These are phyloP conservation scores for Bombyx huttoni DNA, from an alignment of 2,888 invertebrate species.

Conservation along the genomic window DNA sequence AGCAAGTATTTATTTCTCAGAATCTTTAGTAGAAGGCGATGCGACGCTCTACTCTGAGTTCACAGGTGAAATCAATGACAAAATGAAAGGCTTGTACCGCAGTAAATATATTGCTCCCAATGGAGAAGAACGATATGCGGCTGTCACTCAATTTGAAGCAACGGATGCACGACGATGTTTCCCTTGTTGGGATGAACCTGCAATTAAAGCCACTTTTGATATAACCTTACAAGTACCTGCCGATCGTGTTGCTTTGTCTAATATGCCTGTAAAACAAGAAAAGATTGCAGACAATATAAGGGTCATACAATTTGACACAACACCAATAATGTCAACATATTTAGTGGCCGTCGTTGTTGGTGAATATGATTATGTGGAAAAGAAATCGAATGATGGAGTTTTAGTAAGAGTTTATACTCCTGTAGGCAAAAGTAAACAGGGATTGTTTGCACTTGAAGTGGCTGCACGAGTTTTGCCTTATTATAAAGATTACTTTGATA, in stretches of 20 bases:
- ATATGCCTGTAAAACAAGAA: slow-evolving; percentile 83
- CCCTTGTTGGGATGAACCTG: slow-evolving; percentile 99
- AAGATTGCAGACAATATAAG: slow-evolving; percentile 57
- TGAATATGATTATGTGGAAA: slow-evolving; percentile 94
- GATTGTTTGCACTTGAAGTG: slow-evolving; percentile 91
- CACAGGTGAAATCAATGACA: slow-evolving; percentile 90
- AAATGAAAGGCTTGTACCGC: slow-evolving; percentile 95
- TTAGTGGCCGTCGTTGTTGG: slow-evolving; percentile 95
- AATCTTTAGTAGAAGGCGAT: slow-evolving; percentile 70
- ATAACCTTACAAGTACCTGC: slow-evolving; percentile 87
- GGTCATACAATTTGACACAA: slow-evolving; percentile 81
- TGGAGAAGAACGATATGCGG: slow-evolving; percentile 86
- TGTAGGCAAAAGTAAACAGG: slow-evolving; percentile 92
- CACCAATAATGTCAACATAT: slow-evolving; percentile 96
- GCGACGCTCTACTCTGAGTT: slow-evolving; percentile 79
- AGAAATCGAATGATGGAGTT: slow-evolving; percentile 85
- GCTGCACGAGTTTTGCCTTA: slow-evolving; percentile 93
- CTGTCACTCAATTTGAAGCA: slow-evolving; percentile 93
- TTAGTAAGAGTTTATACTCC: slow-evolving; percentile 88
- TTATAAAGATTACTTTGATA: slow-evolving; percentile 94
- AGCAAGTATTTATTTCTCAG: slow-evolving; percentile 75
- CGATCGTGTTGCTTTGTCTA: slow-evolving; percentile 89
- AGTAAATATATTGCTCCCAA: slow-evolving; percentile 84
- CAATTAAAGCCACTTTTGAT: slow-evolving; percentile 95
- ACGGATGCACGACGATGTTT: slow-evolving; percentile 94